Base-by-base conservation (phyloP, 2,113 vertebrate species). In the Scatophagus argus region DNA sequence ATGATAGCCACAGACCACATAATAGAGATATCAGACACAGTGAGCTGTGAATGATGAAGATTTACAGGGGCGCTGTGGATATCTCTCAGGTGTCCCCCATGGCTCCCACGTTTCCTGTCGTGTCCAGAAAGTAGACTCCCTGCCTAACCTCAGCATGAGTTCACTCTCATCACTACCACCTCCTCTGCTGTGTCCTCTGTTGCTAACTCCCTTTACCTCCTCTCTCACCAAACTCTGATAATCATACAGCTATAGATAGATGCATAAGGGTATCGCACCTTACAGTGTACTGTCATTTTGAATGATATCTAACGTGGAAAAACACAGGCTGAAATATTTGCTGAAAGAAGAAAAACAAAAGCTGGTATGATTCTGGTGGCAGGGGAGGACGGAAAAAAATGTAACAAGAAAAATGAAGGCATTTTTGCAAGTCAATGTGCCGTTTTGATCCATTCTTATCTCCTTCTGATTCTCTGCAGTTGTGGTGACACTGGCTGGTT, bases 11-110 rank as follows among this genome's bases (percentile, higher is more conserved):
- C 29, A 27, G 51, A 74, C 69, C 63, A 55, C 78, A 56, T 77
- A 81, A 87, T 81, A 84, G 77, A 85, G 82, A 90, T 87, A 86
- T 90, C 65, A 86, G 81, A 55, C 63, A 34, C 16, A 69, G 72
- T 34, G 51, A 67, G 74, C 63, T 74, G 87, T 62, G 71, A 77
- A 55, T 62, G 69, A 92, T 61, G 66, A 84, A 88, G 91, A 93
- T 84, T 78, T 89, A 91, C 70, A 39, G 16, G 34, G 44, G 58
- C 16, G 7, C 29, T 60, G 55, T 59, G 66, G 79, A 76, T 60
- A 68, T 81, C 69, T 82, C 43, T 2, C 12, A 63, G 21, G 69
- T 76, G 74, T 88, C 62, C 77, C 71, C 66, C 55, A 7, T 52
- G 49, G 62, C 74, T 62, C 80, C 66, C 67, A 77, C 67, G 52